Base-by-base conservation (phyloP, 2,797 vertebrate genomes). In the Phrynocephalus guinanensis region DNA sequence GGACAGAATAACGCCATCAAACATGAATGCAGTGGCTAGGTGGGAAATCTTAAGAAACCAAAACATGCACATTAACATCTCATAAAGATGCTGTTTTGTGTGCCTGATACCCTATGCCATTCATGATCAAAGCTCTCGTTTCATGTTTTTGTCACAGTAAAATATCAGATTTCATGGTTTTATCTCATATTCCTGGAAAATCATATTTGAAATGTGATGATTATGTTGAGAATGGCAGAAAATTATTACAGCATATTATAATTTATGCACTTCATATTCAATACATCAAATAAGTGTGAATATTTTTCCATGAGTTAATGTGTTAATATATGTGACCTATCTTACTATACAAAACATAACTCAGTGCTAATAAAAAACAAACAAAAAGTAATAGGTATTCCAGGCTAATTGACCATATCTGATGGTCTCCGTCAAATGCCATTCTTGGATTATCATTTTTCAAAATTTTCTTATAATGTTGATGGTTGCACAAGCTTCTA, bases 41-140 rank as follows among this genome's bases (percentile, higher is more conserved):
- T 0, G 6, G 72, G 84, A 81, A 48, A 2, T 85, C 50, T 56
- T 87, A 28, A 73, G 89, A 89, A 91, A 88, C 84, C 89, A 88
- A 92, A 94, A 91, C 89, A 91, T 92, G 78, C 82, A 56, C 52
- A 63, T 77, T 81, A 86, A 50, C 91, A 91, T 81, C 84, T 93
- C 88, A 77, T 89, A 82, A 76, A 18, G 85, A 89, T 33, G 52
- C 52, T 0, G 3, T 79, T 13, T 44, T 90, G 87, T 84, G 60
- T 85, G 92, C 89, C 88, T 56, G 89, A 76, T 76, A 86, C 60
- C 88, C 24, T 81, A 6, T 92, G 88, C 88, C 83, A 91, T 91
- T 94, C 88, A 26, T 89, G 91, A 93, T 94, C 94, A 95, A 93
- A 95, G 91, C 87, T 88, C 77, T 91, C 90, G 89, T 95, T 94